A percentile compares a stretch with the other conserved stretches of the same genome.
phyloP scores from a whole-genome alignment of 2,888 invertebrate genomes.

The Hypomecis punctinalis region DNA sequence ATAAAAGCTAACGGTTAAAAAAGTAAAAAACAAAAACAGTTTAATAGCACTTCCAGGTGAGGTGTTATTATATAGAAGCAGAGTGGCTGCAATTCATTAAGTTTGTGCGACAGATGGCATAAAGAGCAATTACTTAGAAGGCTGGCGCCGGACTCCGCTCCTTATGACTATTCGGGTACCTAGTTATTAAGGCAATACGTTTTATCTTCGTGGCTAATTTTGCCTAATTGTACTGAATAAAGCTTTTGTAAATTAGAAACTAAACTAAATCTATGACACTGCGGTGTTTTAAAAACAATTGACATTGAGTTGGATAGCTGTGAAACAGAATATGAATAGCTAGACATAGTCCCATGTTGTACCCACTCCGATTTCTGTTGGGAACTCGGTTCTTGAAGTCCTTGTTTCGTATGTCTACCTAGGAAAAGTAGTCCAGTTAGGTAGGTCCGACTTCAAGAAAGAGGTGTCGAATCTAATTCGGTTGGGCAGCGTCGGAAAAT shows the following conservation, averaged over 20 bases:
- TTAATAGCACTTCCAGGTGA: conserved; percentile 16
- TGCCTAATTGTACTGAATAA: neutral
- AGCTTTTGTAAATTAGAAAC: neutral
- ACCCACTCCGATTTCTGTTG: too few relatives aligned
- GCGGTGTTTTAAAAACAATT: too few relatives aligned
- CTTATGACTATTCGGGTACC: conserved; percentile 18
- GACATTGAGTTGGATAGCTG: too few relatives aligned
- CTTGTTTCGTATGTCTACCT: too few relatives aligned
- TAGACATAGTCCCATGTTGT: too few relatives aligned
- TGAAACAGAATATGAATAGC: too few relatives aligned
- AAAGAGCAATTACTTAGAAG: conserved; percentile 39
- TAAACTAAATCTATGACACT: too few relatives aligned
- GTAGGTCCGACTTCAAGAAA: too few relatives aligned
- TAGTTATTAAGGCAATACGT: neutral
- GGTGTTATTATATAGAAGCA: conserved; percentile 5
- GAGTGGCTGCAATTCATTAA: conserved; percentile 34
- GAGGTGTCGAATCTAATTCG: too few relatives aligned
- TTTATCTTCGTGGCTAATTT: neutral
- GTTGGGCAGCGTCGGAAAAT: too few relatives aligned
- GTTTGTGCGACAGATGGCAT: conserved; percentile 39
- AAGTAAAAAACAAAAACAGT: conserved; percentile 9
- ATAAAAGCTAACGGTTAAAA: conserved; percentile 17
- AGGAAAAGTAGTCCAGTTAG: too few relatives aligned
- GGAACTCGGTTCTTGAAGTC: too few relatives aligned
- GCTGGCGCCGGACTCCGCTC: conserved; percentile 8